Evolutionary conservation across 2,113 vertebrate species (phyloP).

Genomic region (Platanista minor): DNA sequence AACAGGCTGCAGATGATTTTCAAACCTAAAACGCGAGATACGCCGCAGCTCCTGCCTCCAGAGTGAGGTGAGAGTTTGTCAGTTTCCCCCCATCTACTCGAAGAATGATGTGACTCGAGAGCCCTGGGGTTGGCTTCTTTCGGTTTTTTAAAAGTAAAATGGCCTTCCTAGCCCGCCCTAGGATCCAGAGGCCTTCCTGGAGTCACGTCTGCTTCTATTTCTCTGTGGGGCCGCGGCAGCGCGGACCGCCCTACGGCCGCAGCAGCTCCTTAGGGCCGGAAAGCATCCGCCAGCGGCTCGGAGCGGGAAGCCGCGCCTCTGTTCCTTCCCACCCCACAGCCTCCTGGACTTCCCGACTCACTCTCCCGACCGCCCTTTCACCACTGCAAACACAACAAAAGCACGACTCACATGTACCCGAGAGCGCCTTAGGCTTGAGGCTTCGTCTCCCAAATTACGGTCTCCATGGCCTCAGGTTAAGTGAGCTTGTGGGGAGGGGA

Average conservation of each 20-base stretch:
- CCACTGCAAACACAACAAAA: slow-evolving; percentile 8
- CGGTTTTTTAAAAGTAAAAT: neutral
- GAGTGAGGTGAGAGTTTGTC: neutral
- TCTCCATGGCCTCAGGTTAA: slow-evolving; percentile 59
- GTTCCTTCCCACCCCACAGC: neutral
- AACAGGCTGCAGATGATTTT: neutral
- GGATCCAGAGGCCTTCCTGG: neutral
- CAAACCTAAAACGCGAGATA: neutral
- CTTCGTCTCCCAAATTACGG: slow-evolving; percentile 63
- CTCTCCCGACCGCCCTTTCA: neutral
- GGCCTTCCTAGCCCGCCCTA: neutral
- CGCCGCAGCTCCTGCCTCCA: neutral
- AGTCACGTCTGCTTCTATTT: neutral
- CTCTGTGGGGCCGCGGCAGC: accelerated
- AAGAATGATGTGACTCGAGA: neutral
- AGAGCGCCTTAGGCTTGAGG: slow-evolving; percentile 54
- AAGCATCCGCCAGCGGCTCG: accelerated
- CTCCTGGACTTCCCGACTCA: neutral
- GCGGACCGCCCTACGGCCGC: accelerated
- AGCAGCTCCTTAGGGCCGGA: accelerated
- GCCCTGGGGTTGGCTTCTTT: neutral
- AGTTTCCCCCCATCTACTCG: neutral
- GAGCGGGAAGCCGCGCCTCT: accelerated
- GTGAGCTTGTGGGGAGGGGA: slow-evolving; percentile 59
- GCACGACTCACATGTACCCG: slow-evolving; percentile 54